Percentiles rank a stretch among this genome's conserved stretches.
phyloP scores from a whole-genome alignment of 2,888 invertebrate genomes.

The Bruchidius siliquastri region DNA sequence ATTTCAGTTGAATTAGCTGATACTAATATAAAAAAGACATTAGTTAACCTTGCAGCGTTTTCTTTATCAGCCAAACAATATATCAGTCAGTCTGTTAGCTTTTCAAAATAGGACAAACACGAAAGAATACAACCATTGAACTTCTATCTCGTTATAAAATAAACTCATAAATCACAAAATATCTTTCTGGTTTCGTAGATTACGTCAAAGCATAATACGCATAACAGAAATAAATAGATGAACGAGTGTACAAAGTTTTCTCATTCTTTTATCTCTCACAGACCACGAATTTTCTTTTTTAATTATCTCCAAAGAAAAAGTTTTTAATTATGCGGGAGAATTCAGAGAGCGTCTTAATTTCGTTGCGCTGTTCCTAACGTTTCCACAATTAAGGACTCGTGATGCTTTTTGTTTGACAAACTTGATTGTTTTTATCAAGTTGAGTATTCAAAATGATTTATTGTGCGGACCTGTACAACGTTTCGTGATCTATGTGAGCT shows the following conservation, averaged over 20 bases:
- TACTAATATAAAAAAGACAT: too few relatives aligned
- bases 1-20: too few relatives aligned
- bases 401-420: neutral
- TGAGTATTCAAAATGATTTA: neutral
- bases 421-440: neutral
- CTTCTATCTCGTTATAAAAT: too few relatives aligned
- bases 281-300: neutral
- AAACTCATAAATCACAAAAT: neutral
- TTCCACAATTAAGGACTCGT: neutral
- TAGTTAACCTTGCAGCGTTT: too few relatives aligned
- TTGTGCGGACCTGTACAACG: neutral
- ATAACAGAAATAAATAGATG: neutral
- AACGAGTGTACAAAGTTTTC: neutral
- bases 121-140: too few relatives aligned
- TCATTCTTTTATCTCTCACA: neutral
- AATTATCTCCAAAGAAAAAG: neutral
- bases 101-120: too few relatives aligned
- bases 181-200: neutral
- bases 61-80: too few relatives aligned
- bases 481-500: too few relatives aligned
- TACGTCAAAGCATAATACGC: neutral
- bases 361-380: neutral
- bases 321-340: neutral
- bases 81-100: too few relatives aligned
- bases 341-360: neutral